phyloP scores from a whole-genome alignment of 2,797 vertebrate species.

The Tenualosa thibaudeaui region DNA sequence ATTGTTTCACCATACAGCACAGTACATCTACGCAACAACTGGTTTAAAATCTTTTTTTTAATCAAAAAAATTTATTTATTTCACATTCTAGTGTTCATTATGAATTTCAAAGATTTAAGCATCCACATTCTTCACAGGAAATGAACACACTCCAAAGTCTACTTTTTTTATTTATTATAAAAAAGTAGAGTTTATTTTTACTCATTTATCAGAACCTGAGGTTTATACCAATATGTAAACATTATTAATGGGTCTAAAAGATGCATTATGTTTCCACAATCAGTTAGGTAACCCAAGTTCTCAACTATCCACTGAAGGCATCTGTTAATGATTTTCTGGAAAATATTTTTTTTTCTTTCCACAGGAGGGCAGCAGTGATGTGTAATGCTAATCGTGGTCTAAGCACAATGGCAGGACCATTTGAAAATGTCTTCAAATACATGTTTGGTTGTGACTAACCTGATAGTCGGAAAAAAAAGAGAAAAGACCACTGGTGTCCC shows the following conservation, averaged over 20 bases:
- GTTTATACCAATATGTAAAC: no score
- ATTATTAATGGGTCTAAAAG: no score
- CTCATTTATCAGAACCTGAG: no score
- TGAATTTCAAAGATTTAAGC: not conserved
- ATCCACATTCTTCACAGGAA: not conserved
- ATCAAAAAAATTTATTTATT: not conserved
- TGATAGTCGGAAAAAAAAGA: not conserved
- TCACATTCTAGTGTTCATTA: not conserved
- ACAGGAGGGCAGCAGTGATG: conserved; percentile 9
- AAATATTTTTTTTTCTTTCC: not conserved
- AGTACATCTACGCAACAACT: no score
- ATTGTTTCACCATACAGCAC: not conserved
- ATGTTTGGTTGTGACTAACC: not conserved
- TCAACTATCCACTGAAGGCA: not conserved
- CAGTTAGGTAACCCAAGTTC: no score
- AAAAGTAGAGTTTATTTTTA: no score
- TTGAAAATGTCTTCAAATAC: not conserved
- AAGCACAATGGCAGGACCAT: conserved; percentile 1
- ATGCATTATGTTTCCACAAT: no score
- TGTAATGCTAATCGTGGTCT: not conserved
- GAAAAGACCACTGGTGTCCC: not conserved
- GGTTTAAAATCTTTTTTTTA: no score
- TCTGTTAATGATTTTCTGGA: not conserved
- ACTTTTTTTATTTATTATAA: no score
- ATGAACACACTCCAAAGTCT: not conserved